Conservation (phyloP, 2,113 vertebrate genomes). For the Lucifuga dentata region DNA sequence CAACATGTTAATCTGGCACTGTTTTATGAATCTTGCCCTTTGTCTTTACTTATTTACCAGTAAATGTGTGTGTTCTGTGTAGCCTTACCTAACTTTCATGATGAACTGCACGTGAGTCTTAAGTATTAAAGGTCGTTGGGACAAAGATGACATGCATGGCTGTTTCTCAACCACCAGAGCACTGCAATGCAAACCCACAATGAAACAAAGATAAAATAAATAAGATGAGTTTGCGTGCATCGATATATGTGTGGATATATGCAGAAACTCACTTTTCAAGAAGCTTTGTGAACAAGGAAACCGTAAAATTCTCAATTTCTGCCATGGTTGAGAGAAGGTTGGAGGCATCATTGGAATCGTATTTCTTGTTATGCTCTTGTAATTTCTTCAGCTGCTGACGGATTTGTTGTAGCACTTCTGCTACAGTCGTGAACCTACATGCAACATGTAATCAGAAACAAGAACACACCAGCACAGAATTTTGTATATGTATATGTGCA, state of each 20-base stretch:
- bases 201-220: neutral
- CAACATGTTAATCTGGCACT: too few species aligned
- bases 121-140: constrained; percentile 88
- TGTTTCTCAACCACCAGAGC: constrained; percentile 96
- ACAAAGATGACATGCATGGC: constrained; percentile 88
- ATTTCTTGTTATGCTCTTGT: constrained; percentile 88
- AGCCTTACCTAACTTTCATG: constrained; percentile 87
- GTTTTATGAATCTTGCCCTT: too few species aligned
- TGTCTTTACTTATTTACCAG: too few species aligned
- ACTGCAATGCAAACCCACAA: constrained; percentile 69
- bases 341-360: constrained; percentile 59
- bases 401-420: constrained; percentile 87
- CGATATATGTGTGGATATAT: neutral
- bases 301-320: constrained; percentile 74
- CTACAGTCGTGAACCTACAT: constrained; percentile 89
- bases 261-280: constrained; percentile 84
- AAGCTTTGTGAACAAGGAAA: constrained; percentile 85
- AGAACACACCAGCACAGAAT: neutral
- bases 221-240: neutral
- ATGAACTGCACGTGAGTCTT: constrained; percentile 90
- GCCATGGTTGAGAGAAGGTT: constrained; percentile 84
- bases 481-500: too few species aligned
- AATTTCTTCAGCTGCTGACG: constrained; percentile 90
- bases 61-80: neutral
- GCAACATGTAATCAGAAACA: neutral